A percentile compares a stretch with the other conserved stretches of the same genome.
These are phyloP conservation scores for Cladopsammia gracilis DNA, from an alignment of 64 coral and sea anemone genomes.

Conservation along the genomic window DNA sequence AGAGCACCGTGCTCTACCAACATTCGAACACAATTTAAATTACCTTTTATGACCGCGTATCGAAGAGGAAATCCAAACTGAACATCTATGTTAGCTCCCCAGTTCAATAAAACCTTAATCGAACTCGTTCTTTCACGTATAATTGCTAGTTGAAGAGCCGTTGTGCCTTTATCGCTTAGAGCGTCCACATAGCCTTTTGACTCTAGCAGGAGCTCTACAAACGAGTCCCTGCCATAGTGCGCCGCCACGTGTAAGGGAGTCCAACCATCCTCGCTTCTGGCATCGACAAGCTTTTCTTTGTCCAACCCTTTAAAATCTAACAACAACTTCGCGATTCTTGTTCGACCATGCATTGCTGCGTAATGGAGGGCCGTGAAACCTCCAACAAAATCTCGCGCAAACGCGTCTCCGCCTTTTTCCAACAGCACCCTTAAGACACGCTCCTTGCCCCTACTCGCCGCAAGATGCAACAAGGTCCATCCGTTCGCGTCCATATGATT, in stretches of 20 bases:
- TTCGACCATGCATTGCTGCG: slow-evolving; percentile 92
- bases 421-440: slow-evolving; percentile 84
- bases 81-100: slow-evolving; percentile 90
- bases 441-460: slow-evolving; percentile 89
- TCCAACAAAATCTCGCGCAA: slow-evolving; percentile 85
- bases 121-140: slow-evolving; percentile 94
- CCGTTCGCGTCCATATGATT: slow-evolving; percentile 93
- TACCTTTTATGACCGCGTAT: slow-evolving; percentile 93
- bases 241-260: slow-evolving; percentile 92
- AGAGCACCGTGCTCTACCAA: slow-evolving; percentile 83
- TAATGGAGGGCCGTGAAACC: slow-evolving; percentile 95
- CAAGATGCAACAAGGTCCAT: slow-evolving; percentile 89
- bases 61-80: slow-evolving; percentile 91
- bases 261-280: slow-evolving; percentile 96
- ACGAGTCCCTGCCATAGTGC: slow-evolving; percentile 90
- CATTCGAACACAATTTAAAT: slow-evolving; percentile 82
- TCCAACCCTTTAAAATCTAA: slow-evolving; percentile 87
- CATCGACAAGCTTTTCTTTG: slow-evolving; percentile 86
- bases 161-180: slow-evolving; percentile 91
- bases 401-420: slow-evolving; percentile 89
- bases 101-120: slow-evolving; percentile 82
- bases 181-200: slow-evolving; percentile 83
- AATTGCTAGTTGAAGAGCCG: slow-evolving; percentile 96
- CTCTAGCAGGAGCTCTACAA: slow-evolving; percentile 86
- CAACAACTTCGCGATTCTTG: slow-evolving; percentile 84